Percentiles rank a stretch among this genome's conserved stretches.
Evolutionary conservation across 1,140 invertebrate species (phyloP).

Genomic region (Pogonomyrmex barbatus): DNA sequence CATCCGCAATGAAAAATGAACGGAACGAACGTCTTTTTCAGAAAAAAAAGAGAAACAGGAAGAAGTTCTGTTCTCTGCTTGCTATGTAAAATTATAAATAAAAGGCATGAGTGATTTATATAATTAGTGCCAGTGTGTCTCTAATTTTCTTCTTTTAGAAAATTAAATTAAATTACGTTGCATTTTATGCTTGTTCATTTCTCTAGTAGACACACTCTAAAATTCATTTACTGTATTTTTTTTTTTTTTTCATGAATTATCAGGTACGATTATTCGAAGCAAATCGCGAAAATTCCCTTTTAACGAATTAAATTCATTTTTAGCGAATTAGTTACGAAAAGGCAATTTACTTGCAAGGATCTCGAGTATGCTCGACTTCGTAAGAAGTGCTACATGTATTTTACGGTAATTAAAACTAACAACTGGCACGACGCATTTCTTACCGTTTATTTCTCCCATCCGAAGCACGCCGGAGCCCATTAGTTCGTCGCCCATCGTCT

Average conservation of each 20-base stretch:
- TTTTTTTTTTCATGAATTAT: background rate
- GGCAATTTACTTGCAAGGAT: background rate
- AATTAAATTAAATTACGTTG: background rate
- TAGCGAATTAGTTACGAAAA: background rate
- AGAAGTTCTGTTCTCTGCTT: background rate
- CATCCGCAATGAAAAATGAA: background rate
- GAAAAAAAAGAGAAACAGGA: background rate
- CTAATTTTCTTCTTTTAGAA: background rate
- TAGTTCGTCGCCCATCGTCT: constrained; percentile 29
- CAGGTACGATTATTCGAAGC: background rate
- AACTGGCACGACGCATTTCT: constrained; percentile 38
- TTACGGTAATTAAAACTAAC: constrained; percentile 62
- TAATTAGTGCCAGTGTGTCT: background rate
- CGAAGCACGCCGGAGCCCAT: constrained; percentile 21
- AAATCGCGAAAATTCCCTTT: constrained; percentile 3
- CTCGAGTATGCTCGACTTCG: background rate
- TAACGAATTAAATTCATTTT: background rate
- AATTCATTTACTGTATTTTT: background rate
- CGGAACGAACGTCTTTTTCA: background rate
- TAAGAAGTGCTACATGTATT: constrained; percentile 25
- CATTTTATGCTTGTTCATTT: background rate
- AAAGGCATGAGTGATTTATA: constrained; percentile 1
- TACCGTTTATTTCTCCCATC: constrained; percentile 50
- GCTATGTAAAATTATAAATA: background rate
- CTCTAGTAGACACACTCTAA: background rate